phyloP scores from a whole-genome alignment of 2,113 vertebrate species.

The Lamprotornis superbus region DNA sequence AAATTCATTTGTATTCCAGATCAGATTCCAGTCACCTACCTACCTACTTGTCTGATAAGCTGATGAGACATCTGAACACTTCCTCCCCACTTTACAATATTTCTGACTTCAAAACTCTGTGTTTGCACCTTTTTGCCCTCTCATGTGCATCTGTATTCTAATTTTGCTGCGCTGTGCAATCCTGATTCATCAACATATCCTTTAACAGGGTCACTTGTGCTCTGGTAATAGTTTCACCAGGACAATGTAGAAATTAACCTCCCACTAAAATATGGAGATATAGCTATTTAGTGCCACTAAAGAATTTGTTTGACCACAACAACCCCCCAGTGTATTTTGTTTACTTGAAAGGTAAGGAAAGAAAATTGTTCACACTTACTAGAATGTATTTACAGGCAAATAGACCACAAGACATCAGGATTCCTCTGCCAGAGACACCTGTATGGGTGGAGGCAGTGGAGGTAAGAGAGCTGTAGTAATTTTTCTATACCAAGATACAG shows the following conservation, averaged over 20 bases:
- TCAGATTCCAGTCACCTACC: neutral
- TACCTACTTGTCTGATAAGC: neutral
- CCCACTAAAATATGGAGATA: neutral
- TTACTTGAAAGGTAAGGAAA: neutral
- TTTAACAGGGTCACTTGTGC: neutral
- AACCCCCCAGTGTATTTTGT: rapidly evolving
- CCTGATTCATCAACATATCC: rapidly evolving
- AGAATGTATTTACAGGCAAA: neutral
- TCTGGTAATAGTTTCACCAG: neutral
- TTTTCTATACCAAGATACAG: neutral
- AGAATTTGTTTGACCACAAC: neutral
- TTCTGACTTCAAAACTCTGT: neutral
- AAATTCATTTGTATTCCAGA: neutral
- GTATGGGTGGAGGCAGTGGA: neutral
- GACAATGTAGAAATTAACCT: neutral
- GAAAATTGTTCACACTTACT: neutral
- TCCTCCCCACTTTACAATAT: neutral
- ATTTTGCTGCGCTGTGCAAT: neutral
- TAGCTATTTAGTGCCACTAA: neutral
- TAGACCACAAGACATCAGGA: neutral
- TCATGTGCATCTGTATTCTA: neutral
- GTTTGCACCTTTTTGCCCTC: rapidly evolving
- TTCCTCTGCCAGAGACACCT: neutral
- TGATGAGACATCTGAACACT: neutral
- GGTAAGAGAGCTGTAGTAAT: neutral